phyloP scores from a whole-genome alignment of 2,888 invertebrate genomes.

The Taphrorychus bicolor region DNA sequence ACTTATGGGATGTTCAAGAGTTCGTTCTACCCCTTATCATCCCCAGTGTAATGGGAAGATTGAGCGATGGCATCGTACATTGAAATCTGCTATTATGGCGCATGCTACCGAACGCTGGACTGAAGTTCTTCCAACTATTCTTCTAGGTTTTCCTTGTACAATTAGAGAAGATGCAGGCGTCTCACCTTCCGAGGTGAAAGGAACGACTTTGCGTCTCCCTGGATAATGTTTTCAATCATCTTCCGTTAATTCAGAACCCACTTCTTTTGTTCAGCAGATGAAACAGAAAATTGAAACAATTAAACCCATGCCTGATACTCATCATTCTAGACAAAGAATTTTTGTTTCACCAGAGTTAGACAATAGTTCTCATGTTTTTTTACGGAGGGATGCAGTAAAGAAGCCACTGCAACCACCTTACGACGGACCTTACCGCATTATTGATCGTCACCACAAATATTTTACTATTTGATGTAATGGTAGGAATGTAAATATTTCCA shows the following conservation, averaged over 20 bases:
- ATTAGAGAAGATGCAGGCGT: constrained; percentile 5
- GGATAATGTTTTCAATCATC: constrained; percentile 10
- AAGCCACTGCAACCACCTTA: constrained; percentile 11
- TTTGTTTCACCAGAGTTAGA: constrained; percentile 3
- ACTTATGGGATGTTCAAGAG: not conserved
- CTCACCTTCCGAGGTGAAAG: constrained; percentile 10
- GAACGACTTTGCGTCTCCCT: constrained; percentile 9
- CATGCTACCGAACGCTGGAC: constrained; percentile 7
- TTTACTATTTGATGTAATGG: not conserved
- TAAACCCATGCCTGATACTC: constrained; percentile 4
- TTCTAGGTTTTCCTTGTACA: constrained; percentile 1
- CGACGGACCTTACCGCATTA: constrained; percentile 7
- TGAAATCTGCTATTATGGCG: constrained; percentile 14
- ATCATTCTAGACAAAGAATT: not conserved
- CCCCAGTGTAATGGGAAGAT: constrained; percentile 8
- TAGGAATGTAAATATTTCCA: constrained; percentile 2
- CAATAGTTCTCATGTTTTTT: constrained; percentile 2
- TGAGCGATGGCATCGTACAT: constrained; percentile 13
- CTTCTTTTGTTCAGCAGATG: not conserved
- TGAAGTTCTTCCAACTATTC: constrained; percentile 5
- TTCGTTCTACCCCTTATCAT: not conserved
- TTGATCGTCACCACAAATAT: constrained; percentile 2
- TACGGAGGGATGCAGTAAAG: not conserved
- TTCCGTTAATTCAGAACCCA: not conserved
- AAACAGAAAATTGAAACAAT: constrained; percentile 6